A percentile compares a stretch with the other conserved stretches of the same genome.
Evolutionary conservation across 2,888 invertebrate genomes (phyloP).

Genomic region (Agrotis exclamationis): DNA sequence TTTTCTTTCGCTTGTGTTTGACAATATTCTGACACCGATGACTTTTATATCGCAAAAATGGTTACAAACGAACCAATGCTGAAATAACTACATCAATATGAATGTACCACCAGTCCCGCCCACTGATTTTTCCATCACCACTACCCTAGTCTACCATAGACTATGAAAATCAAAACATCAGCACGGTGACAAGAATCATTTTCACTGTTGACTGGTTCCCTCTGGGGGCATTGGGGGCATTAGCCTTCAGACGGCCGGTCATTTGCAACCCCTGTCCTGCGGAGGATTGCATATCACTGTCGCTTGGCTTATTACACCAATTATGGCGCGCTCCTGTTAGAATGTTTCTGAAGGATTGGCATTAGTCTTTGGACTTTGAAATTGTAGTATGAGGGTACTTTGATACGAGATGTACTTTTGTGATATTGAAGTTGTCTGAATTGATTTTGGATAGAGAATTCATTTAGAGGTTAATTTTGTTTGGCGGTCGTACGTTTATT

Average conservation of each 20-base stretch:
- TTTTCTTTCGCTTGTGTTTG: too few relatives aligned
- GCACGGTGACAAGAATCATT: slow-evolving; percentile 49
- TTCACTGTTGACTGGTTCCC: slow-evolving; percentile 58
- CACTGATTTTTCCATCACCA: slow-evolving; percentile 12
- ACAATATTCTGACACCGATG: too few relatives aligned
- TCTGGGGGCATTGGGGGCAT: slow-evolving; percentile 45
- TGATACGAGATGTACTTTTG: slow-evolving; percentile 18
- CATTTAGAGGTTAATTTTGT: background rate
- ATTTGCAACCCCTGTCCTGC: slow-evolving; percentile 58
- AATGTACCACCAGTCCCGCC: background rate
- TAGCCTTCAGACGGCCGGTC: slow-evolving; percentile 56
- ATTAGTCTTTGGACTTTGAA: slow-evolving; percentile 50
- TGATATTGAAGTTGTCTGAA: background rate
- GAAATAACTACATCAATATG: too few relatives aligned
- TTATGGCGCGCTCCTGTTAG: slow-evolving; percentile 53
- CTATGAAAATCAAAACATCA: slow-evolving; percentile 52
- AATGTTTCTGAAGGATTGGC: slow-evolving; percentile 47
- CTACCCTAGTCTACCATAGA: background rate
- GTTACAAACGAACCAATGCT: too few relatives aligned
- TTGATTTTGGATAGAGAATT: background rate
- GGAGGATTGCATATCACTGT: slow-evolving; percentile 67
- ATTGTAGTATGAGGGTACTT: slow-evolving; percentile 13
- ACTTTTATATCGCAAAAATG: too few relatives aligned
- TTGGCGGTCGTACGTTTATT: background rate
- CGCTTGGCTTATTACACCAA: slow-evolving; percentile 64